Evolutionary conservation across 2,888 invertebrate genomes (phyloP), one percentile per base, ranked within the genome.

Genomic region (Dusona sp.): DNA sequence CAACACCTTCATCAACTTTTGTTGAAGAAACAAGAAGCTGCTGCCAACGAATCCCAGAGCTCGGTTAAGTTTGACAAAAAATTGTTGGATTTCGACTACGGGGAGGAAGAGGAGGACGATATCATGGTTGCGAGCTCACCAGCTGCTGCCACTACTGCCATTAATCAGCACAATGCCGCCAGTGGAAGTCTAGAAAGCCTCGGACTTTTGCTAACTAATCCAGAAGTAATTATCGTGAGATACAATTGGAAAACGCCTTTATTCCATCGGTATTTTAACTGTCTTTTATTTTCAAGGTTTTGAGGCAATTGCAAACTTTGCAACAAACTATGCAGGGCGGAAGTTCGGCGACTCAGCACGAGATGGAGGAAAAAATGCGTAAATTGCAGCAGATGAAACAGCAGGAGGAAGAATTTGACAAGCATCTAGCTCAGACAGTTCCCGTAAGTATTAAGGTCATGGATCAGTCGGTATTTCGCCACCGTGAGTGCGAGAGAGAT

Each of bases 71-170:
- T 98, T 94, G 97, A 97, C 93, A 96, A 98, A 92, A 98, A 98
- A 92, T 94, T 98, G 22, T 95, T 98, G 85, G 97, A 98, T 94
- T 98, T 98, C 94, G 98, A 98, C 94, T 98, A 98, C 93, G 98
- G 97, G 81, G 98, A 98, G 90, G 98, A 98, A 88, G 98, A 98
- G 80, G 98, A 98, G n/a, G 97, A 97, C 57, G 96, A 95, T 85
- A 94, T 93, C 1, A 91, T 92, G 64, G 88, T 93, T 48, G 88
- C 89, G 7, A 90, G 92, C 54, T 95, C 94, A 42, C 95, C 95
- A 0, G 95, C 95, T 87, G 92, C 93, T 25, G 92, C 92, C n/a
- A 91, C 92, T 19, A 89, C 92, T 70, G 89, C 90, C 72, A 83
- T 88, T 73, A 89, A 88, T 65, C 91, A 90, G 85, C 93, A 92